phyloP scores from a whole-genome alignment of 2,888 invertebrate genomes.

The Rhopalosiphum nymphaeae region DNA sequence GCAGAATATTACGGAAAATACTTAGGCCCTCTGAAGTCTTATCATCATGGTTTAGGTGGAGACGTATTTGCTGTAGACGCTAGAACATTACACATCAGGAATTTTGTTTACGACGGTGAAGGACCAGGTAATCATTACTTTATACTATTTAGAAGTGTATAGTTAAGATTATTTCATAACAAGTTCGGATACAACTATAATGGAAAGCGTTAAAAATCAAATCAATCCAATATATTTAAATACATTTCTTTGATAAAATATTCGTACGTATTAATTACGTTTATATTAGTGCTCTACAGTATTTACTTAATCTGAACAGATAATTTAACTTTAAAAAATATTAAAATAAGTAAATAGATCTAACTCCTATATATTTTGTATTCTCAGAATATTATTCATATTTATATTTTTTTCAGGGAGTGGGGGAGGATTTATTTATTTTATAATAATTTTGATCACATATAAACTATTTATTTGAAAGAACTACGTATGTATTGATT shows the following conservation, averaged over 20 bases:
- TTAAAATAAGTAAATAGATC: neutral
- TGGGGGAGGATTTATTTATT: neutral
- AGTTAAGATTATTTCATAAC: neutral
- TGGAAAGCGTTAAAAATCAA: neutral
- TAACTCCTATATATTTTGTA: neutral
- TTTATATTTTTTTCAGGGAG: neutral
- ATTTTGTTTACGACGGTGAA: conserved; percentile 91
- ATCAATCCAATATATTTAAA: neutral
- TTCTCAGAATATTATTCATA: neutral
- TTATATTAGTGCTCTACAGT: neutral
- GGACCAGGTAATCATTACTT: conserved; percentile 80
- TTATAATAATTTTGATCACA: neutral
- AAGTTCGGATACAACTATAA: neutral
- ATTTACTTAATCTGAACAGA: neutral
- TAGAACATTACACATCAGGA: conserved; percentile 86
- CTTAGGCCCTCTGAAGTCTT: conserved; percentile 81
- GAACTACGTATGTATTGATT: neutral
- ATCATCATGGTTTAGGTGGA: conserved; percentile 88
- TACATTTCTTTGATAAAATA: neutral
- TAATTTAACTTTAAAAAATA: neutral
- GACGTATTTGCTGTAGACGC: conserved; percentile 90
- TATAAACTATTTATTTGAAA: neutral
- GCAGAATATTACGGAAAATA: conserved; percentile 80
- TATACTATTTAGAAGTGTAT: neutral
- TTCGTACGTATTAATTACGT: neutral